phyloP scores from a whole-genome alignment of 2,113 vertebrate species.

The Epinephelus fuscoguttatus region DNA sequence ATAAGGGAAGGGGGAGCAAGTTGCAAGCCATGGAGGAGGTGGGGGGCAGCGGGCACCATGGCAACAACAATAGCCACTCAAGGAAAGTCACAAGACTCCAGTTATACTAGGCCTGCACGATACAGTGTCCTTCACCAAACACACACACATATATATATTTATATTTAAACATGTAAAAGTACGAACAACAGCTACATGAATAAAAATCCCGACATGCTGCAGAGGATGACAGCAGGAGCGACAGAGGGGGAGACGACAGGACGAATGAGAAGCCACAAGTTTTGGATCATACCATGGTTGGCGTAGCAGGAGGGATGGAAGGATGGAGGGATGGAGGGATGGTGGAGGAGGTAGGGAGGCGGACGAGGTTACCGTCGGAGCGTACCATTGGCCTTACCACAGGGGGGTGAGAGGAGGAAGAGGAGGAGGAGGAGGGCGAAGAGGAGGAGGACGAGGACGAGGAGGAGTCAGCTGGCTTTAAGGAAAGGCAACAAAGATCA shows the following conservation, averaged over 20 bases:
- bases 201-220: conserved; percentile 67
- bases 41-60: conserved; percentile 47
- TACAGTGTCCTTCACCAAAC: conserved; percentile 48
- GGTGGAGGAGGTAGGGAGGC: conserved; percentile 65
- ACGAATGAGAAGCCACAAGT: conserved; percentile 37
- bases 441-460: conserved; percentile 86
- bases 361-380: conserved; percentile 84
- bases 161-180: conserved; percentile 46
- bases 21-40: conserved; percentile 51
- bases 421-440: conserved; percentile 86
- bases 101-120: conserved; percentile 39
- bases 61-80: conserved; percentile 66
- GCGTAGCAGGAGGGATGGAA: conserved; percentile 60
- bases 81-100: conserved; percentile 63
- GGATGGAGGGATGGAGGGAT: conserved; percentile 56
- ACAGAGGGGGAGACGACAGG: conserved; percentile 41
- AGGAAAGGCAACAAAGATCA: conserved; percentile 99
- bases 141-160: conserved; percentile 32
- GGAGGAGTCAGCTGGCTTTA: conserved; percentile 99
- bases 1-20: conserved; percentile 27
- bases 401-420: conserved; percentile 92
- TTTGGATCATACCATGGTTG: conserved; percentile 68
- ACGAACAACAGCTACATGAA: conserved; percentile 34
- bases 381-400: conserved; percentile 97
- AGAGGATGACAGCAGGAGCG: conserved; percentile 56